A percentile compares a stretch with the other conserved stretches of the same genome.
Conservation (phyloP, 2,113 vertebrate species). For the Eulemur macaco region DNA sequence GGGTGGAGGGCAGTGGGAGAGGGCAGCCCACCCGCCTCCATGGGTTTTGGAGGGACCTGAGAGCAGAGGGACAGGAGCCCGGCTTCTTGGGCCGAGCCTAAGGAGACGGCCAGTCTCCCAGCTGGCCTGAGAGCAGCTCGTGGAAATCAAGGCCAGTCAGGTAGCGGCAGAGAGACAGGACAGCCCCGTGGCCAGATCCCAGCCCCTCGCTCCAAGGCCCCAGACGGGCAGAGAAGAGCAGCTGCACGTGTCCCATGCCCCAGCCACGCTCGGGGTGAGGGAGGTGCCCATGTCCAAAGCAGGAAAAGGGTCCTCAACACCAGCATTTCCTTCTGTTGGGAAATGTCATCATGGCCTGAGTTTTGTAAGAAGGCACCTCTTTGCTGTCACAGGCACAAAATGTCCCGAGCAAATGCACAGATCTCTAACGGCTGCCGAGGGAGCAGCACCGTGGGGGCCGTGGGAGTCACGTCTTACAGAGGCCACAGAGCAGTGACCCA, state of each 20-base stretch:
- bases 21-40: neutral
- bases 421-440: fast-evolving
- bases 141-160: neutral
- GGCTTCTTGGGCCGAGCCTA: neutral
- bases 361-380: neutral
- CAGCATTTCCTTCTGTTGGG: neutral
- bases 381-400: neutral
- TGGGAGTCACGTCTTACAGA: neutral
- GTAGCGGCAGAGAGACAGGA: neutral
- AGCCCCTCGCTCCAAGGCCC: neutral
- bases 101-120: neutral
- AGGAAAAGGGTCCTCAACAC: neutral
- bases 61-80: neutral
- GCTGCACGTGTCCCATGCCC: neutral
- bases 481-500: neutral
- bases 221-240: neutral
- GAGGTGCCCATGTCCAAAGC: neutral
- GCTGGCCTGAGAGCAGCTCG: fast-evolving
- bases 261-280: neutral
- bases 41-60: neutral
- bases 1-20: fast-evolving
- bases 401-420: neutral
- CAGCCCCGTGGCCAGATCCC: neutral
- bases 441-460: neutral
- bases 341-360: neutral